A percentile compares a stretch with the other conserved stretches of the same genome.
phyloP scores from a whole-genome alignment of 1,140 invertebrate genomes.

The Psilanteris sp. region DNA sequence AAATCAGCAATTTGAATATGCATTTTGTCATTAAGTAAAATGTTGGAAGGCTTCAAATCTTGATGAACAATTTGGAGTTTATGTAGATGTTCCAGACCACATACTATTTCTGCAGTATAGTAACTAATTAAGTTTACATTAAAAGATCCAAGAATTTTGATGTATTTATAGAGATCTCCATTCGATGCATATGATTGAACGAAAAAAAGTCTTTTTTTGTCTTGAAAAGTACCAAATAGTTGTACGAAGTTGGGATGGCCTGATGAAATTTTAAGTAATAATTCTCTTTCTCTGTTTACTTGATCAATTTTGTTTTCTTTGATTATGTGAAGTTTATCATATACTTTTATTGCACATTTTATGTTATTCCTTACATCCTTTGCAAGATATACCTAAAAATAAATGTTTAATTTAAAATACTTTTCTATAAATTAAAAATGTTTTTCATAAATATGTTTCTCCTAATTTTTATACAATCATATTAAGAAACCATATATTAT shows the following conservation, averaged over 20 bases:
- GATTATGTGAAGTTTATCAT: background rate
- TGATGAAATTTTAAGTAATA: background rate
- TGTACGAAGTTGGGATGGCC: background rate
- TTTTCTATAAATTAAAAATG: too few species aligned
- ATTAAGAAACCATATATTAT: too few species aligned
- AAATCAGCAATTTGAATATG: constrained; percentile 9
- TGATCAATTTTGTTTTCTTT: constrained; percentile 4
- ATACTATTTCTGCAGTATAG: constrained; percentile 2
- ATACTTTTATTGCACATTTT: constrained; percentile 13
- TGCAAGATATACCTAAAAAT: constrained; percentile 3
- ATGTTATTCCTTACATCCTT: background rate
- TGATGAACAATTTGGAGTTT: constrained; percentile 4
- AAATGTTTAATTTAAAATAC: too few species aligned
- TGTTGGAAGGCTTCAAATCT: constrained; percentile 8
- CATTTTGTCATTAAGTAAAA: constrained; percentile 5
- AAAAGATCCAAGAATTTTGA: constrained; percentile 1
- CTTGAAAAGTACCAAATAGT: constrained; percentile 1
- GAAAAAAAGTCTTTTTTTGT: background rate
- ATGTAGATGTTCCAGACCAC: background rate
- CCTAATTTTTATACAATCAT: too few species aligned
- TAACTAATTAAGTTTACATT: background rate
- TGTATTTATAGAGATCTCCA: constrained; percentile 1
- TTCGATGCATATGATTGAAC: background rate
- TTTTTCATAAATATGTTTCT: too few species aligned
- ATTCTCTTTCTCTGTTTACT: background rate